phyloP scores from a whole-genome alignment of 2,888 invertebrate genomes.

The Chrysolina haemoptera region DNA sequence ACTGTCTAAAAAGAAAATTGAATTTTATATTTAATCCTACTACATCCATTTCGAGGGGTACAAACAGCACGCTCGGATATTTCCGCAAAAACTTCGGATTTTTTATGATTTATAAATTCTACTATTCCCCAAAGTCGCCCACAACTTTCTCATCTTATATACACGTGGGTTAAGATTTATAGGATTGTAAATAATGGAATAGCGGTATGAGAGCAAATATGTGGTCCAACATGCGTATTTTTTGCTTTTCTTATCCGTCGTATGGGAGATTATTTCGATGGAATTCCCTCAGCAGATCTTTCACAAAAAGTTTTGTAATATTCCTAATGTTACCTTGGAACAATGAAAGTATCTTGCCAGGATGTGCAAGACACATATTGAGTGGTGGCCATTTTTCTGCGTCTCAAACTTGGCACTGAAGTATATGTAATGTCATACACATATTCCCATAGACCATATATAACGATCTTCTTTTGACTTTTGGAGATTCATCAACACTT shows the following conservation, averaged over 20 bases:
- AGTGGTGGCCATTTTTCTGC: neutral
- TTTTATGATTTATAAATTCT: conserved; percentile 64
- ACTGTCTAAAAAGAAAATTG: conserved; percentile 54
- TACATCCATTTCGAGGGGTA: conserved; percentile 48
- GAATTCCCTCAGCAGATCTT: neutral
- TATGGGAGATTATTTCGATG: conserved; percentile 2
- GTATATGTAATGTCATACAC: too few relatives aligned
- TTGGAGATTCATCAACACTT: too few relatives aligned
- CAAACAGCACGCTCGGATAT: conserved; percentile 44
- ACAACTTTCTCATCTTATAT: conserved; percentile 63
- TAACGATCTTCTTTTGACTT: too few relatives aligned
- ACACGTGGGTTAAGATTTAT: conserved; percentile 64
- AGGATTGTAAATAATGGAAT: conserved; percentile 64
- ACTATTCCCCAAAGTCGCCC: conserved; percentile 58
- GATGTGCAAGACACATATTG: neutral
- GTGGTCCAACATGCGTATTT: conserved; percentile 50
- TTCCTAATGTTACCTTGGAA: neutral
- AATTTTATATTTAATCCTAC: conserved; percentile 55
- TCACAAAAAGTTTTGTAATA: neutral
- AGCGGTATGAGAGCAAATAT: conserved; percentile 55
- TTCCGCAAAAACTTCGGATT: conserved; percentile 51
- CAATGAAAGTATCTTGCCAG: neutral
- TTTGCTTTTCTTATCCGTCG: conserved; percentile 35
- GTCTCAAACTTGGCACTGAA: too few relatives aligned
- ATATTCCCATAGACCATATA: too few relatives aligned